Base-by-base conservation (phyloP, 2,888 invertebrate species). In the Muscina levida region DNA sequence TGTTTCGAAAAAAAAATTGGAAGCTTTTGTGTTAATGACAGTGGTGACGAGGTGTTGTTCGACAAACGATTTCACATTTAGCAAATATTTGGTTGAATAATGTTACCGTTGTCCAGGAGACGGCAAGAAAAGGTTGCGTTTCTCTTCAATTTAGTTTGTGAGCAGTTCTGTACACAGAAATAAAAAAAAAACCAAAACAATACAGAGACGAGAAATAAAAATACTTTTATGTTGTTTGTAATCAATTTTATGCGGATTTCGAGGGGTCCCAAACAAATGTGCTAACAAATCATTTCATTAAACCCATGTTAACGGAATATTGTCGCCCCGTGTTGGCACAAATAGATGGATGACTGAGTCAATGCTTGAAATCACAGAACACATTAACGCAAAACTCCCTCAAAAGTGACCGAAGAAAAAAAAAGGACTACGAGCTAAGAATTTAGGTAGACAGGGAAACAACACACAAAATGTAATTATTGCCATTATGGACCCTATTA, bases 401-500 rank as follows among this genome's bases (percentile, higher is more conserved):
- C 8, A 72, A 37, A 59, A 57, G 67, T 74, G 62, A 31, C 39
- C 68, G 37, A 72, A 82, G 53, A 42, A 65, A 46, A 13, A 44
- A 3, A 3, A 24, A 24, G n/a, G 24, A 3, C 6, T 44, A 65
- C 39, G 8, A 65, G 42, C 10, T 1, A 24, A 19, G 11, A 11
- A 10, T 44, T 22, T 31, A 51, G 8, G 4, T 10, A 51, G 15
- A 68, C 19, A 51, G 15, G 19, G 70, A 70, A 79, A 83, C 62
- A 81, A 70, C 77, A 83, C 62, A 81, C 82, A 83, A 76, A 77
- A 67, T 82, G 83, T 84, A 84, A 80, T 84, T 84, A 83, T 83
- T 79, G 62, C 83, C 83, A 84, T 84, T 84, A 83, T 82, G 82
- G 83, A 72, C 70, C 79, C 85, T 84, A 85, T 85, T 85, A 84